Evolutionary conservation across 1,140 invertebrate species (phyloP).

Genomic region (Orchestia grillus): DNA sequence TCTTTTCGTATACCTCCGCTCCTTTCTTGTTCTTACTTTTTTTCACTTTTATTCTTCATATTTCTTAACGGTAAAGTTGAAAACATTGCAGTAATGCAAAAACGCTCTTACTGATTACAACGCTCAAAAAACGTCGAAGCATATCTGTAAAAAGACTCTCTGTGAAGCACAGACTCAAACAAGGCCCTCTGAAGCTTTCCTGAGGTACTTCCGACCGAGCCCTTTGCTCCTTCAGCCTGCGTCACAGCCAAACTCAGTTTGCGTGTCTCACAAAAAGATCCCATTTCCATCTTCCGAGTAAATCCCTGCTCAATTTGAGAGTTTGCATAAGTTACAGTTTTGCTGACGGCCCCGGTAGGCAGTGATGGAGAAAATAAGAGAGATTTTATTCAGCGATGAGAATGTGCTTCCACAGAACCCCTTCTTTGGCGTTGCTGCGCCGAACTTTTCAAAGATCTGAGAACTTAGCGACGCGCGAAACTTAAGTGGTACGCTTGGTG

Average conservation of each 20-base stretch:
- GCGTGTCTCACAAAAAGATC: not conserved
- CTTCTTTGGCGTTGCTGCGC: not conserved
- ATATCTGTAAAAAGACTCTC: not conserved
- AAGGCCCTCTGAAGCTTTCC: not conserved
- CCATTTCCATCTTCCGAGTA: not conserved
- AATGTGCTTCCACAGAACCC: not conserved
- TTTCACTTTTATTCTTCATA: not conserved
- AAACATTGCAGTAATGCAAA: not conserved
- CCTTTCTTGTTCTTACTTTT: not conserved
- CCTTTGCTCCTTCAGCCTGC: not conserved
- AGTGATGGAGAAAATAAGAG: not conserved
- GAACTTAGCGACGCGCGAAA: not conserved
- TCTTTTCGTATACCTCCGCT: not conserved
- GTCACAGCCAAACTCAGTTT: not conserved
- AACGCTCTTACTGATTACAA: not conserved
- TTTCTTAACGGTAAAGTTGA: not conserved
- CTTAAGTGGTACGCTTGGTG: not conserved
- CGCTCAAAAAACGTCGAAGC: not conserved
- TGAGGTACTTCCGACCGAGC: not conserved
- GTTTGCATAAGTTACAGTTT: conserved; percentile 7
- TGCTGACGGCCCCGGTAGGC: not conserved
- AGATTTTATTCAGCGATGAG: not conserved
- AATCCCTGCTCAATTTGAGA: not conserved
- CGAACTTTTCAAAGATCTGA: not conserved
- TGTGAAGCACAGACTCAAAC: not conserved